A percentile compares a stretch with the other conserved stretches of the same genome.
Conservation (phyloP, 1,140 invertebrate genomes). For the Drosophila teissieri region DNA sequence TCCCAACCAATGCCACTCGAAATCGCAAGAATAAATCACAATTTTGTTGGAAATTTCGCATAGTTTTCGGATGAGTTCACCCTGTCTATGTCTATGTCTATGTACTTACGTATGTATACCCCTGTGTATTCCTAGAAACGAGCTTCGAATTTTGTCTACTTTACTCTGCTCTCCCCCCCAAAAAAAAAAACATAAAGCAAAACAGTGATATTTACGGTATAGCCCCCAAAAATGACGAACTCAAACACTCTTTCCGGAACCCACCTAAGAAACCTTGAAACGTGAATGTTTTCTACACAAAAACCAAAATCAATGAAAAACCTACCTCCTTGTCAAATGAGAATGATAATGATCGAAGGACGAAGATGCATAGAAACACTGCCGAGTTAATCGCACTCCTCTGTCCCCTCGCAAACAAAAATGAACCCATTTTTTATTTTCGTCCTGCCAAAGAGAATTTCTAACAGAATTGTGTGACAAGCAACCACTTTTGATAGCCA, state of each 20-base stretch:
- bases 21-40: conserved; percentile 49
- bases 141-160: conserved; percentile 61
- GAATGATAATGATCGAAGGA: conserved; percentile 17
- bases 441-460: conserved; percentile 51
- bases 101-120: not conserved
- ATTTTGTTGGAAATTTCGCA: conserved; percentile 76
- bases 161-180: conserved; percentile 45
- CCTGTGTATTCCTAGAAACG: conserved; percentile 41
- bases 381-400: conserved; percentile 73
- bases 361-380: conserved; percentile 60
- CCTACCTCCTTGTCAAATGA: conserved; percentile 73
- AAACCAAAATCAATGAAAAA: conserved; percentile 63
- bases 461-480: conserved; percentile 74
- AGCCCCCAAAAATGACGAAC: conserved; percentile 46
- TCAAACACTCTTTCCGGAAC: conserved; percentile 67
- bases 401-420: conserved; percentile 17
- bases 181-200: conserved; percentile 40
- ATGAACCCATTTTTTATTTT: not conserved
- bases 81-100: conserved; percentile 22
- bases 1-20: conserved; percentile 16
- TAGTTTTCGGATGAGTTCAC: conserved; percentile 28
- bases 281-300: conserved; percentile 71
- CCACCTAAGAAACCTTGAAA: conserved; percentile 78
- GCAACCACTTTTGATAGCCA: conserved; percentile 53
- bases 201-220: conserved; percentile 78